These are phyloP conservation scores for Morinoia aosen DNA, from an alignment of 2,888 invertebrate species.

Conservation along the genomic window DNA sequence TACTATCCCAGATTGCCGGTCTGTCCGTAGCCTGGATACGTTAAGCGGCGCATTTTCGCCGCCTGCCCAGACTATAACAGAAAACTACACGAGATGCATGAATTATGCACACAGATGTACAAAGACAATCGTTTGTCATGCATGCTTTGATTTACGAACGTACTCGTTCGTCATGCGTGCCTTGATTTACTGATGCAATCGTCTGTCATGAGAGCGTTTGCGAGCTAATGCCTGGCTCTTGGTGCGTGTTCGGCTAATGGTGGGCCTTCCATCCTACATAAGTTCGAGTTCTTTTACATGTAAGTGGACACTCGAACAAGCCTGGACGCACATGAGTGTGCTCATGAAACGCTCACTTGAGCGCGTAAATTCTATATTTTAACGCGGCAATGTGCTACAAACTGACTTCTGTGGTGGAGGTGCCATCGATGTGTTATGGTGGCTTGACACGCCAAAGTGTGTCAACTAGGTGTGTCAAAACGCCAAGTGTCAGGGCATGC, in stretches of 20 bases:
- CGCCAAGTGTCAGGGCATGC: no score
- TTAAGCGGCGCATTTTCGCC: not conserved
- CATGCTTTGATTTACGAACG: not conserved
- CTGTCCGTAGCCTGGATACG: not conserved
- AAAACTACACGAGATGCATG: slow-evolving; percentile 12
- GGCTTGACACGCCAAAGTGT: no score
- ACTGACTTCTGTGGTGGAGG: no score
- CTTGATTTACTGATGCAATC: not conserved
- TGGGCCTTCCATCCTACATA: not conserved
- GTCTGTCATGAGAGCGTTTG: not conserved
- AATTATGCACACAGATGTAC: not conserved
- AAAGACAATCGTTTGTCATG: slow-evolving; percentile 2
- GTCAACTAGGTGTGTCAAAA: no score
- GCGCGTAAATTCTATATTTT: no score
- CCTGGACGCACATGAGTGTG: no score
- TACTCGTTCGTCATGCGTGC: not conserved
- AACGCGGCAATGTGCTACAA: no score
- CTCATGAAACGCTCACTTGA: no score
- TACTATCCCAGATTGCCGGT: not conserved
- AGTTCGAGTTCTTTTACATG: not conserved
- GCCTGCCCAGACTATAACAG: not conserved
- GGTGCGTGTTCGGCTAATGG: not conserved
- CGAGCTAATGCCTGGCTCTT: no score
- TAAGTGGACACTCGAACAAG: not conserved
- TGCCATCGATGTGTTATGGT: no score